These are phyloP conservation scores for Ancistrus triradiatus DNA, from an alignment of 2,113 vertebrate genomes.

Conservation along the genomic window DNA sequence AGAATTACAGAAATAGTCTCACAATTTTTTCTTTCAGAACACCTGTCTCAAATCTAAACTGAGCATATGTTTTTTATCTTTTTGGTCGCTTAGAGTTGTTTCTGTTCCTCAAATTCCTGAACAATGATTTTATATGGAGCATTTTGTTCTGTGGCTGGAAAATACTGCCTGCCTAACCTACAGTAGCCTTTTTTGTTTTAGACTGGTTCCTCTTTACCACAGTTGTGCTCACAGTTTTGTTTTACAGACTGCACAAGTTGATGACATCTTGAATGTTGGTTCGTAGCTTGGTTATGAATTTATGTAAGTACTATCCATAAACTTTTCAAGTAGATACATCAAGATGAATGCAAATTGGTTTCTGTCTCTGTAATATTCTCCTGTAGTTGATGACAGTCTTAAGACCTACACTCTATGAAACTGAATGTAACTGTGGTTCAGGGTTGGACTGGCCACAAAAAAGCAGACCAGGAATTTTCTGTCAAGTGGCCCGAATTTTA, in stretches of 20 bases:
- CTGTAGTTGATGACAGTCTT: conserved; percentile 19
- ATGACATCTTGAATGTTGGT: conserved; percentile 15
- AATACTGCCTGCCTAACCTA: conserved; percentile 61
- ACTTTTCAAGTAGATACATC: conserved; percentile 7
- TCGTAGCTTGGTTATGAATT: conserved; percentile 22
- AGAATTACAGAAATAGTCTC: too few species aligned
- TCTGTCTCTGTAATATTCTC: conserved; percentile 21
- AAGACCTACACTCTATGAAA: conserved; percentile 17
- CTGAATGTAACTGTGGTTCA: too few species aligned
- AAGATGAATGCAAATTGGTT: conserved; percentile 27
- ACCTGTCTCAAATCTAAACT: too few species aligned
- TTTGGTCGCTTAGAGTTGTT: conserved; percentile 66
- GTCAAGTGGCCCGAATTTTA: not conserved
- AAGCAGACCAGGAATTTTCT: too few species aligned
- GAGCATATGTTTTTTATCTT: too few species aligned
- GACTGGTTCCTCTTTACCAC: conserved; percentile 57
- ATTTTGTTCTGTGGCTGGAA: conserved; percentile 62
- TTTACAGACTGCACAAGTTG: conserved; percentile 51
- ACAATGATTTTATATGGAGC: conserved; percentile 60
- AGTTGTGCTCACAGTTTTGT: conserved; percentile 63
- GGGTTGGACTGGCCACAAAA: too few species aligned
- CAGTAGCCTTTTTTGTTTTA: conserved; percentile 60
- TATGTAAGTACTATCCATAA: conserved; percentile 30
- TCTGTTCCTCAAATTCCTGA: conserved; percentile 66
- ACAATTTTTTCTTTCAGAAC: too few species aligned